Conservation (phyloP, 2,888 invertebrate genomes). For the Pristionchus arcanus region DNA sequence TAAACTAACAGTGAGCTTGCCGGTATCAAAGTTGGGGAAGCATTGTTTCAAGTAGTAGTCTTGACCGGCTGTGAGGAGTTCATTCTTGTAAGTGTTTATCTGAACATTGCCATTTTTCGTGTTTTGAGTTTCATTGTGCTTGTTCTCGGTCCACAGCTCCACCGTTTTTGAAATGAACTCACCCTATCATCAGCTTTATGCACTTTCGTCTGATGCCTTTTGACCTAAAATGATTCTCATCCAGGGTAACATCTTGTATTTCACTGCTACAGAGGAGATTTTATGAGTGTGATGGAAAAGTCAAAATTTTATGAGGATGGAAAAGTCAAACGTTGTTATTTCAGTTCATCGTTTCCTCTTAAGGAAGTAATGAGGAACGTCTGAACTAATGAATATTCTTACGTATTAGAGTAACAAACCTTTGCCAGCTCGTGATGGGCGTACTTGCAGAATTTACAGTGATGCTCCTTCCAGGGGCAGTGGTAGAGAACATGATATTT, state of each 20-base stretch:
- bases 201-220: background rate
- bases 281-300: no score
- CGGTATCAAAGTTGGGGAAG: background rate
- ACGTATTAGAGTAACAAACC: background rate
- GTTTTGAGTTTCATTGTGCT: no score
- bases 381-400: no score
- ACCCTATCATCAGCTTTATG: background rate
- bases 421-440: background rate
- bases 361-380: no score
- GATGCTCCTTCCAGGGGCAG: background rate
- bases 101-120: no score
- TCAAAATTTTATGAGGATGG: no score
- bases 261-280: no score
- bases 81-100: background rate
- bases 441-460: background rate
- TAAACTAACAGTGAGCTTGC: background rate
- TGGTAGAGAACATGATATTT: background rate
- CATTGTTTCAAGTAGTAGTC: background rate
- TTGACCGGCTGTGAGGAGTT: background rate
- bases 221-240: background rate
- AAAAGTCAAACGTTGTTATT: no score
- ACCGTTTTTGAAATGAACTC: no score
- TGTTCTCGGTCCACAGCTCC: no score
- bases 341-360: no score
- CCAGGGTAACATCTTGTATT: no score